Percentiles rank a stretch among this genome's conserved stretches.
These are phyloP conservation scores for Agrypnia vestita DNA, from an alignment of 1,140 invertebrate genomes.

Conservation along the genomic window DNA sequence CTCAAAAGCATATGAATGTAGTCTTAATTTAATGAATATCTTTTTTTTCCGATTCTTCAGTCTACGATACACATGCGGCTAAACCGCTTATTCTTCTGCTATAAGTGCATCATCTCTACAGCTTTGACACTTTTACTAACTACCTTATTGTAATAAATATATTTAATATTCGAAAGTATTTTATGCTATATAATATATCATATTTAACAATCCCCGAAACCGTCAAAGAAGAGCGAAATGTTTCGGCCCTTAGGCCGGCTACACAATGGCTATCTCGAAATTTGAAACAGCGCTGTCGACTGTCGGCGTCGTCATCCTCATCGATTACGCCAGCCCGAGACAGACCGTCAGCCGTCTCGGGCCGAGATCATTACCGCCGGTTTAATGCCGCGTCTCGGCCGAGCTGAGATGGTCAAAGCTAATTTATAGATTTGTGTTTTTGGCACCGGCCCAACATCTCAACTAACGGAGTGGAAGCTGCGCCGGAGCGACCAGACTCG, in stretches of 20 bases:
- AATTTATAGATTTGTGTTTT: constrained; percentile 59
- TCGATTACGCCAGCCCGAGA: constrained; percentile 4
- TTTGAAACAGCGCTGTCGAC: not conserved
- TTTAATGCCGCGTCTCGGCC: constrained; percentile 51
- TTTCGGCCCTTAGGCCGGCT: not conserved
- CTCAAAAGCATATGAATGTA: no score
- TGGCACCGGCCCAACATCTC: constrained; percentile 48
- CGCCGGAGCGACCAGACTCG: constrained; percentile 33
- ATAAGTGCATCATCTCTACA: no score
- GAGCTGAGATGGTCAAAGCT: constrained; percentile 56
- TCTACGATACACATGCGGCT: no score
- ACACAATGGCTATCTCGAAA: not conserved
- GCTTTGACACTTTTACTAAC: no score
- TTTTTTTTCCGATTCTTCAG: no score
- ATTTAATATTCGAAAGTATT: no score
- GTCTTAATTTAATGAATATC: no score
- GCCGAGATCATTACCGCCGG: constrained; percentile 41
- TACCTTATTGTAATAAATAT: no score
- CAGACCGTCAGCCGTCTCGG: constrained; percentile 11
- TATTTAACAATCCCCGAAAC: no score
- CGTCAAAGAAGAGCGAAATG: no score
- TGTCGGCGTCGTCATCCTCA: not conserved
- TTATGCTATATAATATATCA: no score
- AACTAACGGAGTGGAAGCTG: constrained; percentile 28
- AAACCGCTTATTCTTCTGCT: no score